Conservation (phyloP, 1,140 invertebrate species). For the Chrysopa pallens region DNA sequence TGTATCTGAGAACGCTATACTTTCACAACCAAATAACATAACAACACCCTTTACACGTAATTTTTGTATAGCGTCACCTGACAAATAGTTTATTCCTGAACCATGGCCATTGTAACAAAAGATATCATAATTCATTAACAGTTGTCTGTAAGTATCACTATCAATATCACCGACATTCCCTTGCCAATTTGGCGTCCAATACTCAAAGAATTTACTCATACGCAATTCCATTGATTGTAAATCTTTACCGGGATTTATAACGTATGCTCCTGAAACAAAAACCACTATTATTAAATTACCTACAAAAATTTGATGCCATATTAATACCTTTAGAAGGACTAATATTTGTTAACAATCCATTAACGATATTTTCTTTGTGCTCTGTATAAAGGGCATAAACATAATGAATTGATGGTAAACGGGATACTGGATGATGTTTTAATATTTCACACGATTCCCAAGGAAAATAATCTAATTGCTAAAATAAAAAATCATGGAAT, state of each 20-base stretch:
- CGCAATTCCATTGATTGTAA: constrained; percentile 45
- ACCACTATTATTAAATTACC: neutral
- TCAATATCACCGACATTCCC: constrained; percentile 39
- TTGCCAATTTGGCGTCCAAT: constrained; percentile 42
- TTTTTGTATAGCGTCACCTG: constrained; percentile 36
- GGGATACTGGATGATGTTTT: constrained; percentile 37
- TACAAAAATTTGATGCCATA: neutral
- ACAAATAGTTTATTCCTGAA: constrained; percentile 46
- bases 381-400: constrained; percentile 42
- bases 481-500: too few relatives aligned
- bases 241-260: constrained; percentile 51
- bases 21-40: constrained; percentile 60
- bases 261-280: constrained; percentile 24
- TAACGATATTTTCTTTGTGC: constrained; percentile 31
- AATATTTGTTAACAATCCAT: constrained; percentile 33
- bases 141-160: constrained; percentile 32
- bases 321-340: constrained; percentile 13
- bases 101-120: constrained; percentile 65
- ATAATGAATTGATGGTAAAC: constrained; percentile 57
- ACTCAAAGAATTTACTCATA: constrained; percentile 39
- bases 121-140: constrained; percentile 38
- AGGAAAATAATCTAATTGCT: constrained; percentile 52
- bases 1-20: constrained; percentile 31
- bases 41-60: constrained; percentile 34
- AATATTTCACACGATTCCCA: constrained; percentile 53